Base-by-base conservation (phyloP, 2,113 vertebrate genomes). In the Talpa occidentalis region DNA sequence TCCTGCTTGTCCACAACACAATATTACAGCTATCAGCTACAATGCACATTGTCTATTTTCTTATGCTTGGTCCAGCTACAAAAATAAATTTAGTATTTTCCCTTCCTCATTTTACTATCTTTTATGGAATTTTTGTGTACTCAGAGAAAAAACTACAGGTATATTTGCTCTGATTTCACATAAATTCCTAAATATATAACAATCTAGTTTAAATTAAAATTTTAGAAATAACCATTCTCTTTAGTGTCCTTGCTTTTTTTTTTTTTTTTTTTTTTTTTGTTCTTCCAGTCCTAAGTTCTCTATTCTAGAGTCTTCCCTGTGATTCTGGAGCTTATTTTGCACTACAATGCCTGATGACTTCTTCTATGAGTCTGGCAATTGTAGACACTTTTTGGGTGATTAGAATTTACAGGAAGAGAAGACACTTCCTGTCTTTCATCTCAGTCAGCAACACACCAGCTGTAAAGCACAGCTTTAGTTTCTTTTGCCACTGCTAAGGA, bases 21-120 rank as follows among this genome's bases (percentile, higher is more conserved):
- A 32, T 93, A 91, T 90, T 79, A 70, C 6, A 91, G n/a, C 40
- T 94, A 52, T 96, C 96, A 93, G 16, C 6, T 69, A 96, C 76
- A 52, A 19, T 35, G 44, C 74, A 95, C 79, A 74, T 0, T 28
- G 42, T 72, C 64, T 94, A 49, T 94, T 91, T 22, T 47, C 67
- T 47, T 91, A 79, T 52, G 77, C 40, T 93, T 91, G 93, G 62
- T 91, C 56, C 74, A 82, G 47, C 10, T 74, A 91, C 49, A 90
- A 40, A 95, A 54, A 66, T 26, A 93, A 85, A 32, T 37, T 7
- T 82, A 60, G 42, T 72, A 3, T 54, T 90, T 60, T 32, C 26
- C 1, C 84, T 94, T 49, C 30, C 94, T 40, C 84, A 67, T 32
- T 16, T 15, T 44, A 26, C 15, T 81, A 42, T 91, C 93, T 95